A percentile compares a stretch with the other conserved stretches of the same genome.
Evolutionary conservation across 2,113 vertebrate genomes (phyloP).

Genomic region (Phrynocephalus versicolor): DNA sequence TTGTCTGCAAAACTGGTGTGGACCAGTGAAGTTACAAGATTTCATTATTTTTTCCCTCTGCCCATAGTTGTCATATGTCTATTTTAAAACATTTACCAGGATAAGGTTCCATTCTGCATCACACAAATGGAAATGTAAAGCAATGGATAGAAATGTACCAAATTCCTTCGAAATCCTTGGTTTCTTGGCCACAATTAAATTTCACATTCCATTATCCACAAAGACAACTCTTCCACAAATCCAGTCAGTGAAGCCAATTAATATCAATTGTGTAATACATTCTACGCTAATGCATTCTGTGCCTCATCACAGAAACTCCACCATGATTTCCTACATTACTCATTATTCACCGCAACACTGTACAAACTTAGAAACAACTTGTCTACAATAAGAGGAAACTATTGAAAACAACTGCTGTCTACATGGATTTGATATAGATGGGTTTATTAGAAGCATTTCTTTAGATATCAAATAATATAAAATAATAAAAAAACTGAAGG

Average conservation of each 20-base stretch:
- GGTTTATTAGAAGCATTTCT: no score
- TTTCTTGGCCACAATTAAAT: conserved; percentile 46
- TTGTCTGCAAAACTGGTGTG: conserved; percentile 35
- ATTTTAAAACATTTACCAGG: conserved; percentile 70
- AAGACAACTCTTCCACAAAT: conserved; percentile 45
- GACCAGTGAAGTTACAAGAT: conserved; percentile 5
- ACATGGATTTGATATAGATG: no score
- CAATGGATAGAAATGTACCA: conserved; percentile 66
- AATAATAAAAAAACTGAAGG: no score
- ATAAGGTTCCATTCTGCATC: neutral
- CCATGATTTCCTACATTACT: no score
- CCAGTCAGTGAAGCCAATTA: neutral
- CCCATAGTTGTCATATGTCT: conserved; percentile 60
- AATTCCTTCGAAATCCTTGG: conserved; percentile 45
- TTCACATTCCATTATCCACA: conserved; percentile 49
- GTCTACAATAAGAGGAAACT: neutral
- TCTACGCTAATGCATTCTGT: no score
- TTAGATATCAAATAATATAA: no score
- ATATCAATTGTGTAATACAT: no score
- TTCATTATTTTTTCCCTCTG: conserved; percentile 59
- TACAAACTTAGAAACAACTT: no score
- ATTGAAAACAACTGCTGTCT: no score
- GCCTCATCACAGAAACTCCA: no score
- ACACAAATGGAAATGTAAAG: conserved; percentile 53
- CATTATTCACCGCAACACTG: no score